phyloP scores from a whole-genome alignment of 1,140 invertebrate genomes.

The Chironomus striatipennis region DNA sequence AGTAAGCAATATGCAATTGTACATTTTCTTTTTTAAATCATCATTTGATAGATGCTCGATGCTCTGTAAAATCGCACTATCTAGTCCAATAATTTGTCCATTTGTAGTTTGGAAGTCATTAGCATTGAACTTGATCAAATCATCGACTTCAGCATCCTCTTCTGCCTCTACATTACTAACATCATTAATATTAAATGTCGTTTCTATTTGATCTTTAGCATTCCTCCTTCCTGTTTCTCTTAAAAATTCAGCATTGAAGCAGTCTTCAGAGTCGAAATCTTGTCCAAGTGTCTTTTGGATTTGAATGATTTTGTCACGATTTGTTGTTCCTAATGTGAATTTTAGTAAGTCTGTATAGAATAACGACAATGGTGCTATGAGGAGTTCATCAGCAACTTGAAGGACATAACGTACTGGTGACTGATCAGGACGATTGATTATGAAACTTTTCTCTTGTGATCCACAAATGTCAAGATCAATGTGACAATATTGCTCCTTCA shows the following conservation, averaged over 20 bases:
- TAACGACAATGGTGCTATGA: slow-evolving; percentile 80
- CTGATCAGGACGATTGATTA: slow-evolving; percentile 62
- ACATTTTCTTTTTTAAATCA: slow-evolving; percentile 90
- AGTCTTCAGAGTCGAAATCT: slow-evolving; percentile 81
- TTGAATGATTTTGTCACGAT: slow-evolving; percentile 35
- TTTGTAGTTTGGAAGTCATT: slow-evolving; percentile 29
- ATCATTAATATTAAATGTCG: slow-evolving; percentile 41
- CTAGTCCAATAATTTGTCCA: slow-evolving; percentile 74
- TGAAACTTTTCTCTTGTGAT: slow-evolving; percentile 68
- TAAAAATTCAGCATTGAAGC: slow-evolving; percentile 86
- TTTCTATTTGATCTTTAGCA: slow-evolving; percentile 54
- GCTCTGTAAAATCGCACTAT: slow-evolving; percentile 83
- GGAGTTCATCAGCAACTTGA: slow-evolving; percentile 84
- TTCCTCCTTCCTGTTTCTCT: slow-evolving; percentile 67
- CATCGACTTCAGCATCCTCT: slow-evolving; percentile 68
- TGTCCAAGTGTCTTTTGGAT: slow-evolving; percentile 65
- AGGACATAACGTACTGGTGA: slow-evolving; percentile 62
- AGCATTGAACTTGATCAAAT: background rate
- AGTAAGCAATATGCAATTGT: slow-evolving; percentile 83
- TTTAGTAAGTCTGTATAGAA: slow-evolving; percentile 85
- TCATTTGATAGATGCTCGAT: slow-evolving; percentile 72
- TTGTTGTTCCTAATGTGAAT: slow-evolving; percentile 52
- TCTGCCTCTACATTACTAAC: slow-evolving; percentile 45
- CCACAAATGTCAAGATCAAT: slow-evolving; percentile 82
- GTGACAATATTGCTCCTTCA: slow-evolving; percentile 88